Percentiles rank a stretch among this genome's conserved stretches.
phyloP scores from a whole-genome alignment of 1,140 invertebrate species.

The Apis cerana region DNA sequence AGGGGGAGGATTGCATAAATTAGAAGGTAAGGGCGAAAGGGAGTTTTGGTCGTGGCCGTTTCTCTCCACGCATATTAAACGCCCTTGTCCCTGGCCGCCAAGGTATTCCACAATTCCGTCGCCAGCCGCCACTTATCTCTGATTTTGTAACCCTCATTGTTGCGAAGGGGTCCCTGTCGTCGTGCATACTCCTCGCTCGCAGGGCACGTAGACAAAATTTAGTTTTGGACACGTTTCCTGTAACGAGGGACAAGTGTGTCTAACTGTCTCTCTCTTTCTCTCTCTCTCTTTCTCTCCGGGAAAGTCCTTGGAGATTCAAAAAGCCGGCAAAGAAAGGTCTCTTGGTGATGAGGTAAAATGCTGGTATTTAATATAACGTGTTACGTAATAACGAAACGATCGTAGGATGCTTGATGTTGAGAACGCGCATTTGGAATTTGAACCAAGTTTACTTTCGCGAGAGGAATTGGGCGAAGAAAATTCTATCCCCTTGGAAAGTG shows the following conservation, averaged over 20 bases:
- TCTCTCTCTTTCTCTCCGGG: not conserved
- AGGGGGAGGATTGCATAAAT: slow-evolving; percentile 64
- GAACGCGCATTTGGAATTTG: not conserved
- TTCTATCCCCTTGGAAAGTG: no score
- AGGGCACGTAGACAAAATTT: slow-evolving; percentile 53
- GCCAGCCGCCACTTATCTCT: slow-evolving; percentile 65
- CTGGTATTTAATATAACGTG: not conserved
- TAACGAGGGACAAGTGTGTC: slow-evolving; percentile 39
- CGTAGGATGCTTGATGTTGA: not conserved
- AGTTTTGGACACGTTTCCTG: slow-evolving; percentile 52
- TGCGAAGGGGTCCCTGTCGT: slow-evolving; percentile 20
- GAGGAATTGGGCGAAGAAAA: not conserved
- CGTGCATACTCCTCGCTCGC: slow-evolving; percentile 43
- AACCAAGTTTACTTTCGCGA: not conserved
- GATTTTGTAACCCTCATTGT: slow-evolving; percentile 70
- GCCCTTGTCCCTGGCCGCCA: slow-evolving; percentile 51
- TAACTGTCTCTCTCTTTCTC: slow-evolving; percentile 15
- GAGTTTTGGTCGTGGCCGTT: slow-evolving; percentile 44
- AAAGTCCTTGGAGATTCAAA: not conserved
- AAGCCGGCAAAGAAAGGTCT: not conserved
- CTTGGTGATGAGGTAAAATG: not conserved
- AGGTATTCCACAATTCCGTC: slow-evolving; percentile 63
- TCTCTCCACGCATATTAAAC: slow-evolving; percentile 71
- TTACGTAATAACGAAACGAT: not conserved
- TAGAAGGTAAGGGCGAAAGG: slow-evolving; percentile 58